Conservation (phyloP, 2,888 invertebrate genomes). For the Synergus umbraculus region DNA sequence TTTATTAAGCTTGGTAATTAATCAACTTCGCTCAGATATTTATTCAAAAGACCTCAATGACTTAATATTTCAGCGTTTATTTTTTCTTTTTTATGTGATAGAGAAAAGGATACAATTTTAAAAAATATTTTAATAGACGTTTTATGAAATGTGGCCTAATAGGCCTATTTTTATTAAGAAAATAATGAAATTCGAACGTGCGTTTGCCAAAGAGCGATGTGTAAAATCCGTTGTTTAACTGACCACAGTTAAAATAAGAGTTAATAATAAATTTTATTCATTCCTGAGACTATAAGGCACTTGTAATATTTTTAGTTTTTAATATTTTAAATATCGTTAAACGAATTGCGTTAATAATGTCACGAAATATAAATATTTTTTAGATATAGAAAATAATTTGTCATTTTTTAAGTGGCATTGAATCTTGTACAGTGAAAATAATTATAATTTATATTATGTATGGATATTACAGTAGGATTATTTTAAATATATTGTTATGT, state of each 20-base stretch:
- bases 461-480: slow-evolving; percentile 31
- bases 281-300: background rate
- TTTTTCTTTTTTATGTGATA: background rate
- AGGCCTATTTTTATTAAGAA: slow-evolving; percentile 17
- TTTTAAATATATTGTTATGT: slow-evolving; percentile 51
- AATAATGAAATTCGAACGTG: slow-evolving; percentile 27
- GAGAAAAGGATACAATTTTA: background rate
- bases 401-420: slow-evolving; percentile 2
- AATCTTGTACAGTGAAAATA: slow-evolving; percentile 43
- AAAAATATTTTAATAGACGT: background rate
- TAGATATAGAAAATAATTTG: background rate
- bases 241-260: background rate
- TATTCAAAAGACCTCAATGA: background rate
- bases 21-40: background rate
- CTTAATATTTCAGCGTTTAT: background rate
- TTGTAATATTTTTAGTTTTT: background rate
- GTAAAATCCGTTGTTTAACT: slow-evolving; percentile 7
- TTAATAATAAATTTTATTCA: background rate
- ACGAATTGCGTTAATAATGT: background rate
- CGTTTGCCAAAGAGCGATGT: slow-evolving; percentile 41
- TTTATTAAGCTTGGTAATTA: background rate
- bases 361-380: background rate
- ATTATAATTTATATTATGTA: slow-evolving; percentile 40
- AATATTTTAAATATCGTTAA: background rate
- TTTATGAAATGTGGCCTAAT: background rate